Percentiles rank a stretch among this genome's conserved stretches.
Conservation (phyloP, 1,140 invertebrate species). For the Magallana ariakensis region DNA sequence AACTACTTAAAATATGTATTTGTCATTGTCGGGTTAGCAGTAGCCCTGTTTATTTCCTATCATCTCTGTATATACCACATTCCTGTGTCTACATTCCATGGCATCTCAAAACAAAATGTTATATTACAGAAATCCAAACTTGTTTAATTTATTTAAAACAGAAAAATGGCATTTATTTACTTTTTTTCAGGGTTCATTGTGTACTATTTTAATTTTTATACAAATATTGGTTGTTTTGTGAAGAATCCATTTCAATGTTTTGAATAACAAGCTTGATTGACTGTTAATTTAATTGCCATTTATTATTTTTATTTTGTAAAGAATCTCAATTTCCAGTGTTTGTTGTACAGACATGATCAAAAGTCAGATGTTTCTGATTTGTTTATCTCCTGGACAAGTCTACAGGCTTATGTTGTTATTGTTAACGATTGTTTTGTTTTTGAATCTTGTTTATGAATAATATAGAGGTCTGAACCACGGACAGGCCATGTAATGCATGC, state of each 20-base stretch:
- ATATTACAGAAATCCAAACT: neutral
- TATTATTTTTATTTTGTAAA: neutral
- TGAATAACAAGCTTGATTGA: neutral
- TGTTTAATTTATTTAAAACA: neutral
- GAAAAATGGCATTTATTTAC: conserved; percentile 15
- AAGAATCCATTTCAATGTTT: neutral
- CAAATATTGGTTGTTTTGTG: neutral
- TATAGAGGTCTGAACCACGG: neutral
- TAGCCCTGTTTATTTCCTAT: neutral
- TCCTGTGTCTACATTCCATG: conserved; percentile 20
- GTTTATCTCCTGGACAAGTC: neutral
- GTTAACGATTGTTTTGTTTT: conserved; percentile 17
- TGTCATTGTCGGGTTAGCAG: no score
- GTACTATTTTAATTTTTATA: neutral
- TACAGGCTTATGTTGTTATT: conserved; percentile 7
- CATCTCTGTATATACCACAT: conserved; percentile 10
- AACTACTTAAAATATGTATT: no score
- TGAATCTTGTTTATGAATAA: neutral
- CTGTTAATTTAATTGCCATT: neutral
- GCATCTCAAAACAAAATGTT: neutral
- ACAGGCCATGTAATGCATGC: neutral
- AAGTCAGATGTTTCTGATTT: neutral
- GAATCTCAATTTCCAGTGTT: neutral
- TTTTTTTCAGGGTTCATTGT: neutral
- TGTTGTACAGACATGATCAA: neutral